Base-by-base conservation (phyloP, 2,888 invertebrate genomes). In the Brassicogethes aeneus region DNA sequence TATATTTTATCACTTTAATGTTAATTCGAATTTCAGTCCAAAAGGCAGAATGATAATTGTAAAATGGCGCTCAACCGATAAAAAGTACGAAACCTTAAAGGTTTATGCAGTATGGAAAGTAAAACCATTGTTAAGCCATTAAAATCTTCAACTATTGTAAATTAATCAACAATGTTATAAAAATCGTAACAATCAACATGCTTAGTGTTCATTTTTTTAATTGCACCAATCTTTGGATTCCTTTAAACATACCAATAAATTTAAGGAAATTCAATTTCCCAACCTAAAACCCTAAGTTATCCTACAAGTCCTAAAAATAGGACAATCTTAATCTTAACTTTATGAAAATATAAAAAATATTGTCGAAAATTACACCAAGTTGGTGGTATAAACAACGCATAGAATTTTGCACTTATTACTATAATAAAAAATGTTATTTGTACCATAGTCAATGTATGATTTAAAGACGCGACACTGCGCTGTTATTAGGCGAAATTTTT, bases 401-500 rank as follows among this genome's bases (percentile, higher is more conserved):
- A 7, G 10, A 23, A 23, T 38, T 43, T 40, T 40, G 34, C 45
- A 42, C 42, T 50, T 47, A 43, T 40, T 44, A 45, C 45, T 46
- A 41, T 39, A 43, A 48, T 42, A 40, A 48, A 44, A 37, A 15
- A 46, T 41, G n/a, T 42, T 44, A 42, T 53, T 54, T 54, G 51
- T 54, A 52, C 54, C 52, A 51, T 44, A 37, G 41, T 43, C 40
- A 40, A 38, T 46, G 37, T 37, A 37, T 36, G 45, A 40, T 41
- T 36, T 30, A 32, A 37, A 39, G 40, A 39, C 37, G 32, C 43
- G 15, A 30, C 17, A 17, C 29, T 16, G 16, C n/a, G 15, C 15
- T 34, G 13, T 13, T 15, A n/a, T n/a, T n/a, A 1, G 16, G 45
- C 44, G 46, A 69, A 68, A 44, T 59, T 64, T 46, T 67, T 72